Conservation (phyloP, 2,797 vertebrate genomes). For the Mareca strepera region DNA sequence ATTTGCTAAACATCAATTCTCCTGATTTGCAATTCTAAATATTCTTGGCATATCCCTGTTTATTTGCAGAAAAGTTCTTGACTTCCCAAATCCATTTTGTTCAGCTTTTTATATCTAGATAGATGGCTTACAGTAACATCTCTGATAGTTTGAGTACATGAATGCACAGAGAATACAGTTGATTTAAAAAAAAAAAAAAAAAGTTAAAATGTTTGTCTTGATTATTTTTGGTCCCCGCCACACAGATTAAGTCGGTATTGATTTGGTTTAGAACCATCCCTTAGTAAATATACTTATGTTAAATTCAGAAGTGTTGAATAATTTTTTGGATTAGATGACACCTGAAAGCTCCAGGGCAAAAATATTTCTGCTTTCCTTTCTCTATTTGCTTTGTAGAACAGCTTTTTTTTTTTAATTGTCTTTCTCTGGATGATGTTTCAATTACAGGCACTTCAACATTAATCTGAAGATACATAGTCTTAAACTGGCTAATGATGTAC, state of each 20-base stretch:
- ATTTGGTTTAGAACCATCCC: neutral
- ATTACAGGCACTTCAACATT: neutral
- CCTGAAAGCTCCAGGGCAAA: neutral
- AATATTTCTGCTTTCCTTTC: neutral
- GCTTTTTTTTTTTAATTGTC: neutral
- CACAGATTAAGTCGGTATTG: neutral
- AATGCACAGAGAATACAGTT: neutral
- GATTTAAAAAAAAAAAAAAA: neutral
- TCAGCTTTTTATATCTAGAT: neutral
- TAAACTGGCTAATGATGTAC: neutral
- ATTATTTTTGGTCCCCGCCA: neutral
- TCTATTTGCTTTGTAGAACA: neutral
- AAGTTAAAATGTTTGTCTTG: neutral
- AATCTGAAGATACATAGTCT: neutral
- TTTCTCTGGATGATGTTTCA: constrained; percentile 40
- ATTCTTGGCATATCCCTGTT: neutral
- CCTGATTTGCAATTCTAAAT: neutral
- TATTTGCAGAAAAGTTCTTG: neutral
- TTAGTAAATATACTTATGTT: neutral
- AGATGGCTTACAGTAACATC: neutral
- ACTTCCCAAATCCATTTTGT: neutral
- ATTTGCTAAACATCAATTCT: neutral
- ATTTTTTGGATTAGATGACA: neutral
- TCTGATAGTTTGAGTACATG: neutral
- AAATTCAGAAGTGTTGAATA: neutral